phyloP scores from a whole-genome alignment of 2,888 invertebrate genomes.

The Drosophila kanekoi region DNA sequence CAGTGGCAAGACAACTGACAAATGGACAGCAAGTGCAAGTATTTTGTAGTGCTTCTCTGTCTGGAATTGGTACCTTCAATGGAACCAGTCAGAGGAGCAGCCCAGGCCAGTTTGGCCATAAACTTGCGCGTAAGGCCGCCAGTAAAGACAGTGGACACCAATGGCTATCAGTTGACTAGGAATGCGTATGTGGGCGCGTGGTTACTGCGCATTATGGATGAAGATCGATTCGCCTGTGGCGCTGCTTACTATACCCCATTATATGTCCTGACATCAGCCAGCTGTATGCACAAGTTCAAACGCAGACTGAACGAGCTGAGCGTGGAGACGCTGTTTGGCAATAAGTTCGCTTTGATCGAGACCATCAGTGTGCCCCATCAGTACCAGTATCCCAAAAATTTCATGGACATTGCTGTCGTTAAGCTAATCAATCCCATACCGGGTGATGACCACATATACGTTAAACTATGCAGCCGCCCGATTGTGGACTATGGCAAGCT shows the following conservation, averaged over 20 bases:
- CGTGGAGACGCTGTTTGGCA: constrained; percentile 10
- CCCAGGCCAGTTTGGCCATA: no score
- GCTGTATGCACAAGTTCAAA: constrained; percentile 25
- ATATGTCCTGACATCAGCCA: constrained; percentile 33
- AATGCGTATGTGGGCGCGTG: constrained; percentile 21
- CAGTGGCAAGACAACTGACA: neutral
- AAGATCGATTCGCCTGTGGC: constrained; percentile 27
- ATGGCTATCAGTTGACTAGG: constrained; percentile 17
- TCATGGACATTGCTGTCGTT: constrained; percentile 44
- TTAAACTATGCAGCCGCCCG: constrained; percentile 22
- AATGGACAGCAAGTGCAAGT: constrained; percentile 3
- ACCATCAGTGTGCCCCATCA: constrained; percentile 15
- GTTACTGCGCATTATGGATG: constrained; percentile 28
- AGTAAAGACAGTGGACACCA: constrained; percentile 10
- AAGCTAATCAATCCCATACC: constrained; percentile 21
- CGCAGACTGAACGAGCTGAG: constrained; percentile 1
- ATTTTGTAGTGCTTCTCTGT: neutral
- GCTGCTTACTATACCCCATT: constrained; percentile 25
- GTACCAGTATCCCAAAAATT: constrained; percentile 18
- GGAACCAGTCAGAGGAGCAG: neutral
- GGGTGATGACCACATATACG: neutral
- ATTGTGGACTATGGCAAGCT: neutral
- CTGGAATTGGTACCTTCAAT: neutral
- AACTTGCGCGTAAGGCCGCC: neutral
- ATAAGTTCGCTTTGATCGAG: constrained; percentile 1